phyloP scores from a whole-genome alignment of 2,888 invertebrate species.

The Drosophila neotestacea region DNA sequence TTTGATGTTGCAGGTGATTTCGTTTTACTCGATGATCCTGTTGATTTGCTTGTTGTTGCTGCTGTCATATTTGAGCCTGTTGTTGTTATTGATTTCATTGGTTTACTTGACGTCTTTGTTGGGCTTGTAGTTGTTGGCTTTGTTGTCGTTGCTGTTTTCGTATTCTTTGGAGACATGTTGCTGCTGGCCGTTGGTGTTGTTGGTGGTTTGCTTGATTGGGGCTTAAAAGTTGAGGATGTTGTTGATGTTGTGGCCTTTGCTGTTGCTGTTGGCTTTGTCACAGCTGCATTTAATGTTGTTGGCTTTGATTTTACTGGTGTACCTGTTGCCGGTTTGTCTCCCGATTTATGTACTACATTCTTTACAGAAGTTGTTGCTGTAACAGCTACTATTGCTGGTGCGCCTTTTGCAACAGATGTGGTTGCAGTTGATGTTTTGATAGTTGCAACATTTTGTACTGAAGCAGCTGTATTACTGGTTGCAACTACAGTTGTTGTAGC shows the following conservation, averaged over 20 bases:
- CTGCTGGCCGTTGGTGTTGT: slow-evolving; percentile 26
- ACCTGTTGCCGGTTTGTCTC: slow-evolving; percentile 4
- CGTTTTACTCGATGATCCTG: slow-evolving; percentile 48
- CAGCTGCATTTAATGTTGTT: not conserved
- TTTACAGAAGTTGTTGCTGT: slow-evolving; percentile 28
- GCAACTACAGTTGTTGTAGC: not conserved
- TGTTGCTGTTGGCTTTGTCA: slow-evolving; percentile 5
- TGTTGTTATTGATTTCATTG: slow-evolving; percentile 24
- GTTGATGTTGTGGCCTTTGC: slow-evolving; percentile 15
- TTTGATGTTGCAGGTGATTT: slow-evolving; percentile 58
- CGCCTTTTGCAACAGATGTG: not conserved
- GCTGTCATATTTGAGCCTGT: slow-evolving; percentile 21
- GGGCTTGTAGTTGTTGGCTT: slow-evolving; percentile 51
- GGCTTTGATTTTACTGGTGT: slow-evolving; percentile 18
- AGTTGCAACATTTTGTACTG: not conserved
- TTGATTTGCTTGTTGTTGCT: slow-evolving; percentile 33
- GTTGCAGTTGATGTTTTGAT: slow-evolving; percentile 5
- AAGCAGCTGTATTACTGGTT: not conserved
- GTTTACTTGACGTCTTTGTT: slow-evolving; percentile 47
- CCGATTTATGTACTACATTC: not conserved
- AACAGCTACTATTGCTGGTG: not conserved
- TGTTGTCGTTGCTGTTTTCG: slow-evolving; percentile 34
- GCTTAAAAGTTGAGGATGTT: slow-evolving; percentile 28
- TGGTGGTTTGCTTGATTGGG: slow-evolving; percentile 20
- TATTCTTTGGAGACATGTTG: slow-evolving; percentile 44